Evolutionary conservation across 2,797 vertebrate species (phyloP).

Genomic region (Enteromius paludinosus): DNA sequence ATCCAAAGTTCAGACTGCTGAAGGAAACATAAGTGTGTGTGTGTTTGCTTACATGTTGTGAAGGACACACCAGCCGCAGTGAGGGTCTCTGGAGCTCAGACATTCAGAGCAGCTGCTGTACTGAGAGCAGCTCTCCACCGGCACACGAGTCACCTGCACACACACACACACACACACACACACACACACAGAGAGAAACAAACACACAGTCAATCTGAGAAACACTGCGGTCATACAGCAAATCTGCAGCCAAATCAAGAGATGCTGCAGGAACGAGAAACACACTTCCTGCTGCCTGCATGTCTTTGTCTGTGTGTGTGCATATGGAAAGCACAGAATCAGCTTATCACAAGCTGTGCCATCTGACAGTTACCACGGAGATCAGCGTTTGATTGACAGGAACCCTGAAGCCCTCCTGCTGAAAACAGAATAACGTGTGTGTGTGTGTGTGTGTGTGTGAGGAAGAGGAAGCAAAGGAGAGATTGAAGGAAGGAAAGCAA

Average conservation of each 20-base stretch:
- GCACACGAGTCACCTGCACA: slow-evolving; percentile 89
- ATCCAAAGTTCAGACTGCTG: background rate
- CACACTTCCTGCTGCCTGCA: slow-evolving; percentile 38
- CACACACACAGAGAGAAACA: no score
- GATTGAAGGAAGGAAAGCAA: background rate
- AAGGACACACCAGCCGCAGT: slow-evolving; percentile 98
- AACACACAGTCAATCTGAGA: slow-evolving; percentile 17
- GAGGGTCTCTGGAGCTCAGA: slow-evolving; percentile 94
- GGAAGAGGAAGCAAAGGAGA: background rate
- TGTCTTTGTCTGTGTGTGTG: background rate
- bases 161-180: slow-evolving; percentile 24
- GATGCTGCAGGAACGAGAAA: slow-evolving; percentile 46
- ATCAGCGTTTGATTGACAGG: slow-evolving; percentile 43
- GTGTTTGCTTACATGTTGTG: slow-evolving; percentile 89
- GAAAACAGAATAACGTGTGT: slow-evolving; percentile 39
- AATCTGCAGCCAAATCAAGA: slow-evolving; percentile 55
- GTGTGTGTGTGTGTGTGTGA: slow-evolving; percentile 25
- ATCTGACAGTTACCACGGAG: slow-evolving; percentile 47
- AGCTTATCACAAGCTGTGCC: slow-evolving; percentile 36
- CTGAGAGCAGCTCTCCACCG: slow-evolving; percentile 96
- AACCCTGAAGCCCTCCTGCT: slow-evolving; percentile 15
- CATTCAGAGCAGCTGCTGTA: slow-evolving; percentile 90
- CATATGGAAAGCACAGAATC: slow-evolving; percentile 43
- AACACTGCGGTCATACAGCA: slow-evolving; percentile 19
- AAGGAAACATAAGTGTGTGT: background rate